Conservation (phyloP, 2,113 vertebrate species). For the Macrotus californicus region DNA sequence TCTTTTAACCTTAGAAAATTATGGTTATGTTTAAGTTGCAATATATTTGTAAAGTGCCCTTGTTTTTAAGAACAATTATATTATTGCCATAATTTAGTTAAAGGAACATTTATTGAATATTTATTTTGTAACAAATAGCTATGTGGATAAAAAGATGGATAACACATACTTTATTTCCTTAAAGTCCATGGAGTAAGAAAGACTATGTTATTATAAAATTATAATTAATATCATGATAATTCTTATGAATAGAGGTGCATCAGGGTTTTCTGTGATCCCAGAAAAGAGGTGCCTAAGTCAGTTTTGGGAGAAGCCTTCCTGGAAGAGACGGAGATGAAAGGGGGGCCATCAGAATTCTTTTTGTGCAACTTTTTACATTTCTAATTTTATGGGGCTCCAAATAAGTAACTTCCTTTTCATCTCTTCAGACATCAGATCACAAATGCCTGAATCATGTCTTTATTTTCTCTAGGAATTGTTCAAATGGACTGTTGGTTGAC, state of each 20-base stretch:
- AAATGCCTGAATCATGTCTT: background rate
- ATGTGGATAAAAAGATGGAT: background rate
- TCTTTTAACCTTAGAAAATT: background rate
- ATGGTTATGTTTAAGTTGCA: background rate
- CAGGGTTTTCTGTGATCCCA: background rate
- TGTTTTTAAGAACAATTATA: background rate
- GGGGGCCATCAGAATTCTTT: background rate
- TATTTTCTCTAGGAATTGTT: background rate
- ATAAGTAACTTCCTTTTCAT: background rate
- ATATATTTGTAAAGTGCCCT: background rate
- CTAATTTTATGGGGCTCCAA: background rate
- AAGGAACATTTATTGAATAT: background rate
- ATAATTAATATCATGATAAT: background rate
- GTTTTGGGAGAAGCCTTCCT: background rate
- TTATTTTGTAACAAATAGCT: background rate
- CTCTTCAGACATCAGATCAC: background rate
- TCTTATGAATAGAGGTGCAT: background rate
- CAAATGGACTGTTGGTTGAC: background rate
- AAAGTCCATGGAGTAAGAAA: background rate
- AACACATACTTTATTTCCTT: background rate
- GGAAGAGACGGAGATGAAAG: background rate
- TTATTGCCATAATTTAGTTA: background rate
- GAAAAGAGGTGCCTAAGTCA: background rate
- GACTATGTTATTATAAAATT: background rate
- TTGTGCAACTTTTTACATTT: background rate